A percentile compares a stretch with the other conserved stretches of the same genome.
Conservation (phyloP, 2,888 invertebrate species). For the Troilus luridus region DNA sequence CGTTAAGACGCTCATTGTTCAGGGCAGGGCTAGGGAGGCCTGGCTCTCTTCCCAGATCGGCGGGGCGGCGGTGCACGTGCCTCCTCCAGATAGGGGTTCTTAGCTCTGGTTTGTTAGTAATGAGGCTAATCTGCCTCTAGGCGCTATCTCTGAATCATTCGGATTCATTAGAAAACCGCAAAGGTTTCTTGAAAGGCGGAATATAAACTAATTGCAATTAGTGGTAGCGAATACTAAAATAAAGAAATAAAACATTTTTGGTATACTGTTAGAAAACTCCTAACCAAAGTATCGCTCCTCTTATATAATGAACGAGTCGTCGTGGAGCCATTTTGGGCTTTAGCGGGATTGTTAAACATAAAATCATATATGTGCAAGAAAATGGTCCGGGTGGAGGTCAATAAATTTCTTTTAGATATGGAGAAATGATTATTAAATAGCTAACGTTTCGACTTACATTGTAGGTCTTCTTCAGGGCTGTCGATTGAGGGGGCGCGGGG, state of each 20-base stretch:
- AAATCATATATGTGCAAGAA: too few species aligned
- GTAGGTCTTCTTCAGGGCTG: too few species aligned
- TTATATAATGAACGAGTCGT: too few species aligned
- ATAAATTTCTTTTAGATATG: too few species aligned
- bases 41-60: background rate
- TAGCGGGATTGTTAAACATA: too few species aligned
- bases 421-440: too few species aligned
- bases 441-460: too few species aligned
- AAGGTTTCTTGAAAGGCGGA: background rate
- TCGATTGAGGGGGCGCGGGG: too few species aligned
- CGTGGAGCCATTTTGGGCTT: too few species aligned
- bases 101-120: background rate
- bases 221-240: background rate
- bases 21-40: background rate
- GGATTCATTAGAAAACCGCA: background rate
- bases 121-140: conserved; percentile 4
- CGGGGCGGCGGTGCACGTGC: background rate
- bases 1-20: conserved; percentile 13
- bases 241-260: background rate
- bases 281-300: too few species aligned
- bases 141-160: background rate
- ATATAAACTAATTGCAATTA: background rate
- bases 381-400: too few species aligned
- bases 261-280: too few species aligned
- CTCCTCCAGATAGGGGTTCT: background rate